phyloP scores from a whole-genome alignment of 2,113 vertebrate species.

The Dasyurus viverrinus region DNA sequence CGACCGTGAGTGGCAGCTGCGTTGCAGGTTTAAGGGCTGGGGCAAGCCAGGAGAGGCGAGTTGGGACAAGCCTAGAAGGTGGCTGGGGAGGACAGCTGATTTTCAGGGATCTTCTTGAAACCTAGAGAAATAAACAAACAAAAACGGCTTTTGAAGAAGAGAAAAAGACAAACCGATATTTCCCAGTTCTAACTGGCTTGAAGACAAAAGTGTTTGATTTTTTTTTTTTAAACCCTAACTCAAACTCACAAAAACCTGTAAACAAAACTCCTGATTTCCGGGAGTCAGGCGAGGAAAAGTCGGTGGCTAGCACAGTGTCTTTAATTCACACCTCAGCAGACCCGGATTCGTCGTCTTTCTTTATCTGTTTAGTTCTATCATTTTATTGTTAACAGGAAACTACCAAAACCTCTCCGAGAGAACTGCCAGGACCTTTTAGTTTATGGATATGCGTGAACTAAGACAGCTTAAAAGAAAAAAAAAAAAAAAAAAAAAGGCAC shows the following conservation, averaged over 20 bases:
- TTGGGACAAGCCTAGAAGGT: neutral
- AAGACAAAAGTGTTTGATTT: constrained; percentile 12
- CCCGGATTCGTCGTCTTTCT: neutral
- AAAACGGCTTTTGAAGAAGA: neutral
- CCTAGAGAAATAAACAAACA: neutral
- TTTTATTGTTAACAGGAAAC: neutral
- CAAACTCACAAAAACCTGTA: neutral
- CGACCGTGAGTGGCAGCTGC: neutral
- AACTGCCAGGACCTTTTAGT: neutral
- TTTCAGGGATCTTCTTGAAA: neutral
- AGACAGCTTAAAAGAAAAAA: neutral
- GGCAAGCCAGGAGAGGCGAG: neutral
- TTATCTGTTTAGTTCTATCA: neutral
- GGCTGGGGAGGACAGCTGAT: neutral
- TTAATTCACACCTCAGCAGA: constrained; percentile 31
- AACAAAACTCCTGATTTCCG: constrained; percentile 7
- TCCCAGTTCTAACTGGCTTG: constrained; percentile 38
- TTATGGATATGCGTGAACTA: neutral
- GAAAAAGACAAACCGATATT: neutral
- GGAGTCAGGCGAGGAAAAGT: constrained; percentile 5
- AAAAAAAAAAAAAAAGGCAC: neutral
- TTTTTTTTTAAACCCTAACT: constrained; percentile 49
- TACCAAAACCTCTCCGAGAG: neutral
- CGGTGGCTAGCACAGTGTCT: neutral
- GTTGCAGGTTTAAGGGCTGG: neutral